Evolutionary conservation across 2,797 vertebrate genomes (phyloP).

Genomic region (Cryptoprocta ferox): DNA sequence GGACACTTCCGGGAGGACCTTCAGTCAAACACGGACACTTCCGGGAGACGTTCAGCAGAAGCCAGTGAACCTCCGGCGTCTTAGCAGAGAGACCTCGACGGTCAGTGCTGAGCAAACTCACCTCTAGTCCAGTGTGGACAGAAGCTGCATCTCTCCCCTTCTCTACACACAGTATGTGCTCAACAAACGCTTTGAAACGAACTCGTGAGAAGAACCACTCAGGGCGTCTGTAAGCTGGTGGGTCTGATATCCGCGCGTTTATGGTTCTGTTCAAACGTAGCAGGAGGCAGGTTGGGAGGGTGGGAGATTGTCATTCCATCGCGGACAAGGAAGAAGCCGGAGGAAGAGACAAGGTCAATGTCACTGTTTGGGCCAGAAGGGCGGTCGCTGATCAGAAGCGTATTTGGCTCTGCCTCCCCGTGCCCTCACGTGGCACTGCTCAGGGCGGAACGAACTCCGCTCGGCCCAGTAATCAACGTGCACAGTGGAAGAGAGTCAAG

Average conservation of each 20-base stretch:
- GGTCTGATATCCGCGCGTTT: not conserved
- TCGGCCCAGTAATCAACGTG: rapidly evolving
- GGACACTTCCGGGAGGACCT: too few relatives aligned
- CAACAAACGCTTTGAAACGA: not conserved
- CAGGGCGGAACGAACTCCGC: not conserved
- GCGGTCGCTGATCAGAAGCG: not conserved
- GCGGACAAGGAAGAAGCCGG: not conserved
- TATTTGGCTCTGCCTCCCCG: not conserved
- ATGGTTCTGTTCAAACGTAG: not conserved
- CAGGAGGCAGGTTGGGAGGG: not conserved
- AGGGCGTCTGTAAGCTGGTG: rapidly evolving
- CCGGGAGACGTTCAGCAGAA: not conserved
- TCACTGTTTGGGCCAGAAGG: not conserved
- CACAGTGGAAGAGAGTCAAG: not conserved
- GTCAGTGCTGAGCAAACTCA: rapidly evolving
- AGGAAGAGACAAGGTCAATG: rapidly evolving
- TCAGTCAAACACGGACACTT: not conserved
- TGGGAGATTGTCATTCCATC: not conserved
- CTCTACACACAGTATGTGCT: not conserved
- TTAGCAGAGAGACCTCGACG: not conserved
- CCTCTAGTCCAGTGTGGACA: not conserved
- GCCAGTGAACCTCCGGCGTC: not conserved
- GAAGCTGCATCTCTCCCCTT: not conserved
- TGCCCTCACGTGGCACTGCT: not conserved
- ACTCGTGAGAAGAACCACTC: not conserved